Evolutionary conservation across 2,888 invertebrate genomes (phyloP).

Genomic region (Tenthredo mesomela): DNA sequence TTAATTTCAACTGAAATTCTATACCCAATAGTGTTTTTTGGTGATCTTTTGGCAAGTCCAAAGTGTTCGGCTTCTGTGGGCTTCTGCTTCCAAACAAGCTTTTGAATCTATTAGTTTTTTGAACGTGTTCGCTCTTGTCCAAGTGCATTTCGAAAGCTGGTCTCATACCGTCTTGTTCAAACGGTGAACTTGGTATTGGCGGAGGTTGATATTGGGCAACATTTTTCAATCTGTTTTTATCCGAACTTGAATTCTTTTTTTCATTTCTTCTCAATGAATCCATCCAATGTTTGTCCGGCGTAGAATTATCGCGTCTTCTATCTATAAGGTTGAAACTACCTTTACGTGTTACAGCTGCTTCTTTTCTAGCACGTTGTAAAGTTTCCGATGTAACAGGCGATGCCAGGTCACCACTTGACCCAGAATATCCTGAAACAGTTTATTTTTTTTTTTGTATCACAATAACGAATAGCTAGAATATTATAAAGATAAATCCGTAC

Average conservation of each 20-base stretch:
- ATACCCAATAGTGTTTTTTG: conserved; percentile 72
- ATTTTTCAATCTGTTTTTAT: conserved; percentile 77
- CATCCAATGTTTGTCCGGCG: conserved; percentile 79
- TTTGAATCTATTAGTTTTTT: conserved; percentile 79
- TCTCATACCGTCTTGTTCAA: conserved; percentile 74
- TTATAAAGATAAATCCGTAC: neutral
- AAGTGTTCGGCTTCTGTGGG: conserved; percentile 70
- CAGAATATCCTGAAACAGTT: conserved; percentile 66
- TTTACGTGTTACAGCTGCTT: conserved; percentile 68
- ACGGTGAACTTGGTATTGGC: conserved; percentile 71
- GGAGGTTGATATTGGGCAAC: conserved; percentile 81
- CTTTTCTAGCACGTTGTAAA: conserved; percentile 67
- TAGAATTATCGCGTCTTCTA: conserved; percentile 62
- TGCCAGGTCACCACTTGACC: conserved; percentile 69
- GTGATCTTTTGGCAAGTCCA: conserved; percentile 70
- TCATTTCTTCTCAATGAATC: conserved; percentile 81
- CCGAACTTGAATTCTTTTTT: conserved; percentile 72
- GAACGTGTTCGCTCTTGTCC: conserved; percentile 78
- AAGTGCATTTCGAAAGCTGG: conserved; percentile 82
- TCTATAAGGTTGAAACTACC: conserved; percentile 72
- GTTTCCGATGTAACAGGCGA: conserved; percentile 65
- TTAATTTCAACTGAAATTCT: neutral
- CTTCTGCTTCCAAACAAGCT: conserved; percentile 74
- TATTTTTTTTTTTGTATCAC: neutral
- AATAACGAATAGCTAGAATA: neutral